phyloP scores from a whole-genome alignment of 2,113 vertebrate genomes.

The Dromas ardeola region DNA sequence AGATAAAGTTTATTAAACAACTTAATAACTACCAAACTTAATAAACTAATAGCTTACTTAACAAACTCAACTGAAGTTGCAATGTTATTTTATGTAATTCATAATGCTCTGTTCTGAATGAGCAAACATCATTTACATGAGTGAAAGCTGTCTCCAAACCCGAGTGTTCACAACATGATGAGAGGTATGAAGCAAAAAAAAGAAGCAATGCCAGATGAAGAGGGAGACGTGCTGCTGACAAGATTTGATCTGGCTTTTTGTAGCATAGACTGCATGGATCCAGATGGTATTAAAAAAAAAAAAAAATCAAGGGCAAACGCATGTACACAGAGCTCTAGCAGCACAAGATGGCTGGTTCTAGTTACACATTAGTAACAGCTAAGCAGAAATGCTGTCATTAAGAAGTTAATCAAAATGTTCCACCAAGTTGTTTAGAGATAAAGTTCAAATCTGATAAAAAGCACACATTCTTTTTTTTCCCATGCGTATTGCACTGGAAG shows the following conservation, averaged over 20 bases:
- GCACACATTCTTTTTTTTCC: background rate
- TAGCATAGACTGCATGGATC: slow-evolving; percentile 60
- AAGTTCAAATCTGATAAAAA: background rate
- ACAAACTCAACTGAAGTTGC: background rate
- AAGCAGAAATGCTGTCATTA: background rate
- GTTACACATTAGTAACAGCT: background rate
- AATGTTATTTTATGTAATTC: background rate
- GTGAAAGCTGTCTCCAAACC: background rate
- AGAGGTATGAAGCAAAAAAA: slow-evolving; percentile 43
- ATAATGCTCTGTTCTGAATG: background rate
- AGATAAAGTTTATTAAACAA: background rate
- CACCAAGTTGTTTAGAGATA: background rate
- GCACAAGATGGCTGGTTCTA: slow-evolving; percentile 43
- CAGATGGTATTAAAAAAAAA: slow-evolving; percentile 29
- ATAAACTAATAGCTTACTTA: background rate
- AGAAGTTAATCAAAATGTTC: background rate
- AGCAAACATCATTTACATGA: background rate
- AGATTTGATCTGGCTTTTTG: slow-evolving; percentile 55
- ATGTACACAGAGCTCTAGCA: slow-evolving; percentile 27
- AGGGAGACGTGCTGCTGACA: slow-evolving; percentile 62
- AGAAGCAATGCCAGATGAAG: slow-evolving; percentile 53
- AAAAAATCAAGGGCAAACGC: slow-evolving; percentile 56
- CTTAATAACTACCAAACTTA: background rate
- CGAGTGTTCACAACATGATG: background rate
- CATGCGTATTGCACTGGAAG: background rate